Conservation (phyloP, 2,797 vertebrate genomes). For the Aphelocoma californica region DNA sequence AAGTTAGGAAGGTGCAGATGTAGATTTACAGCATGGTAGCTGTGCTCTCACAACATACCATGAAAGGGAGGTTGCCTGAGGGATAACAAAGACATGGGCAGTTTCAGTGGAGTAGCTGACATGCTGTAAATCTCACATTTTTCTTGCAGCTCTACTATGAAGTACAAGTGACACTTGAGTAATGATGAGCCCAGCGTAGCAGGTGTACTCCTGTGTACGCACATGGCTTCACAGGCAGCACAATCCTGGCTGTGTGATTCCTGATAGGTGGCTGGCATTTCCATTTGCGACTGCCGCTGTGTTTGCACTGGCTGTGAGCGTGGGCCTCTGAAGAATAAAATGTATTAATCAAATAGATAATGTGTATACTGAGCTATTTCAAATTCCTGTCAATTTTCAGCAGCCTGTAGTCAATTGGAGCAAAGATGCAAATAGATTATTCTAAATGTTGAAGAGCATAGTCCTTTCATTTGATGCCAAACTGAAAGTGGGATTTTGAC, state of each 20-base stretch:
- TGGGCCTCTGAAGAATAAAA: not conserved
- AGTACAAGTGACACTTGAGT: not conserved
- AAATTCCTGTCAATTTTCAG: conserved; percentile 43
- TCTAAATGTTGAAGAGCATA: conserved; percentile 39
- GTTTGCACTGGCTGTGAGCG: not conserved
- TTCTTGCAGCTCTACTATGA: not conserved
- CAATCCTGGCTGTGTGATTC: not conserved
- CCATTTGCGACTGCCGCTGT: not conserved
- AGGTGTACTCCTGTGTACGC: not conserved
- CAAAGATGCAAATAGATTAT: conserved; percentile 40
- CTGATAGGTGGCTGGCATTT: not conserved
- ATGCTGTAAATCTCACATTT: not conserved
- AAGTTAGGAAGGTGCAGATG: not conserved
- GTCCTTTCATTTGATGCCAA: conserved; percentile 68
- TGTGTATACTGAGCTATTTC: not conserved
- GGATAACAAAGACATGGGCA: not conserved
- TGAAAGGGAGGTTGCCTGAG: not conserved
- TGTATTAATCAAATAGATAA: not conserved
- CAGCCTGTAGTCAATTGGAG: conserved; percentile 36
- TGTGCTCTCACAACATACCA: not conserved
- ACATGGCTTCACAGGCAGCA: not conserved
- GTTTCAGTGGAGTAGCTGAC: not conserved
- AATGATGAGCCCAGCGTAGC: not conserved
- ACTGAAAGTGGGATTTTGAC: conserved; percentile 58
- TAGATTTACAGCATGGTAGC: not conserved